A percentile compares a stretch with the other conserved stretches of the same genome.
These are phyloP conservation scores for Pao palembangensis DNA, from an alignment of 2,113 vertebrate genomes.

Conservation along the genomic window DNA sequence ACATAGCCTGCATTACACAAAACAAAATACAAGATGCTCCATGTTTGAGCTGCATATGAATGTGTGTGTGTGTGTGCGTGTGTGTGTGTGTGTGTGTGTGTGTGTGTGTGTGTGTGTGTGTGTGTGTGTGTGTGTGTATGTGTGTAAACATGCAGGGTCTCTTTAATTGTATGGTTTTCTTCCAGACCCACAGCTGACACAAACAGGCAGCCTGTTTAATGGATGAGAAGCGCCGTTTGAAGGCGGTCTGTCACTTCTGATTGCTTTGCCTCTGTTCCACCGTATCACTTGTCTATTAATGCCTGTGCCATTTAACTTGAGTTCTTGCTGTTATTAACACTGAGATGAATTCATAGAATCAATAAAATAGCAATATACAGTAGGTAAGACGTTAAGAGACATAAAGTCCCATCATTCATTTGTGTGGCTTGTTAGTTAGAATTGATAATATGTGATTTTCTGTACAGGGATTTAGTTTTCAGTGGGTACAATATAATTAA, in stretches of 20 bases:
- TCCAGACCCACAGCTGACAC: conserved; percentile 71
- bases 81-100: no score
- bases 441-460: no score
- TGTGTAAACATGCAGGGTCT: conserved; percentile 64
- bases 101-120: conserved; percentile 64
- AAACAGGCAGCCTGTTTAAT: conserved; percentile 77
- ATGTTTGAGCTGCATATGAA: conserved; percentile 70
- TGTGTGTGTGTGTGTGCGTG: conserved; percentile 49
- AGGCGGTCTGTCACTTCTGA: conserved; percentile 73
- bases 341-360: conserved; percentile 24
- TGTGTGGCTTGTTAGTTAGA: no score
- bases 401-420: neutral
- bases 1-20: conserved; percentile 53
- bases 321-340: conserved; percentile 45
- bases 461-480: no score
- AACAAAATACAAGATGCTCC: conserved; percentile 61
- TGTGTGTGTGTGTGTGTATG: conserved; percentile 71
- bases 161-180: conserved; percentile 77
- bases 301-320: conserved; percentile 52
- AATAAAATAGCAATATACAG: conserved; percentile 31
- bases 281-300: conserved; percentile 67
- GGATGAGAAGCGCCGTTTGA: conserved; percentile 69
- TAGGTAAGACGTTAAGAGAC: conserved; percentile 4
- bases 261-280: conserved; percentile 64
- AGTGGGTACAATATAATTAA: no score